These are phyloP conservation scores for Nemurella pictetii DNA, from an alignment of 2,888 invertebrate genomes.

Conservation along the genomic window DNA sequence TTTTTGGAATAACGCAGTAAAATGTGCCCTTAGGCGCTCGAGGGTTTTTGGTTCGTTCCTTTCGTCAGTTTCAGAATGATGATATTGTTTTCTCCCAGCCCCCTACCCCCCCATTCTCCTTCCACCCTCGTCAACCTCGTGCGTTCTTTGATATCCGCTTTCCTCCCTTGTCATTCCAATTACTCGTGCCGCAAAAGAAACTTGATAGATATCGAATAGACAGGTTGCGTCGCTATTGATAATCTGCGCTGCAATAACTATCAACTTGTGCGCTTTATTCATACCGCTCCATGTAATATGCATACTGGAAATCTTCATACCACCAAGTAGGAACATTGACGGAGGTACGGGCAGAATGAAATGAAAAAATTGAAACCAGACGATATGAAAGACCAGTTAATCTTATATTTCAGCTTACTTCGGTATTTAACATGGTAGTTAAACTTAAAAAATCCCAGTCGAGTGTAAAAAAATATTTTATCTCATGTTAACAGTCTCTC, in stretches of 20 bases:
- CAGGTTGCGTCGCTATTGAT: neutral
- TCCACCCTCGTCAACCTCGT: neutral
- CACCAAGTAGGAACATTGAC: no score
- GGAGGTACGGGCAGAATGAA: no score
- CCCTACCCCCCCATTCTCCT: neutral
- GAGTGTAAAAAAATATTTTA: no score
- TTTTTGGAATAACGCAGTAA: constrained; percentile 38
- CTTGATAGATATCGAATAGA: constrained; percentile 36
- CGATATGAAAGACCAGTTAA: no score
- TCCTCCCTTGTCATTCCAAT: constrained; percentile 40
- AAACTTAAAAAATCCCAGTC: no score
- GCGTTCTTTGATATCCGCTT: constrained; percentile 30
- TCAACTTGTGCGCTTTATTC: no score
- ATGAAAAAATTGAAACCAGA: no score
- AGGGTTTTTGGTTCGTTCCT: constrained; percentile 24
- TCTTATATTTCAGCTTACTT: no score
- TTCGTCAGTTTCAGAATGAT: constrained; percentile 4
- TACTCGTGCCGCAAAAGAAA: constrained; percentile 40
- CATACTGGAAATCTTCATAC: no score
- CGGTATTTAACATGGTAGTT: no score
- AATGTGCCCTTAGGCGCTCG: constrained; percentile 9
- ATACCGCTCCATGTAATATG: no score
- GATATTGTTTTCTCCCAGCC: constrained; percentile 32
- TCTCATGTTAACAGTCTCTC: no score
- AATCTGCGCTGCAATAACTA: neutral